phyloP scores from a whole-genome alignment of 2,113 vertebrate genomes.

The Pogona vitticeps region DNA sequence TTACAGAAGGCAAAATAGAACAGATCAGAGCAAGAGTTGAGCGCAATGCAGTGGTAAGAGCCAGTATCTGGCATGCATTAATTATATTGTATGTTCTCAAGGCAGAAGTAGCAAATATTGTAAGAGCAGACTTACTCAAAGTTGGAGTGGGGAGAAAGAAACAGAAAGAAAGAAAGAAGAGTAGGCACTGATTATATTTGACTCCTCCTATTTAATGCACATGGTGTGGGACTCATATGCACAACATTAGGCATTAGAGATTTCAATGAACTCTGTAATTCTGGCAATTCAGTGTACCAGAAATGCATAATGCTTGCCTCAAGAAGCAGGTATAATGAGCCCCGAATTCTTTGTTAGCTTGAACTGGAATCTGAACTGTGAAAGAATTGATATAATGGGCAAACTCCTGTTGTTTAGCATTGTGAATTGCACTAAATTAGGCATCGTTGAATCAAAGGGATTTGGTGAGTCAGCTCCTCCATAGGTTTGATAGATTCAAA shows the following conservation, averaged over 20 bases:
- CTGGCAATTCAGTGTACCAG: not conserved
- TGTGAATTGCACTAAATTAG: too few relatives aligned
- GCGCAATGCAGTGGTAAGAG: slow-evolving; percentile 94
- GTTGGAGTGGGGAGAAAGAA: not conserved
- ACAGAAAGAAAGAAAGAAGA: too few relatives aligned
- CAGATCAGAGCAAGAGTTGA: slow-evolving; percentile 90
- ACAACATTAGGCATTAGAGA: not conserved
- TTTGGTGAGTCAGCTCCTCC: too few relatives aligned
- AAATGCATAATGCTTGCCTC: not conserved
- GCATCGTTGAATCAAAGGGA: too few relatives aligned
- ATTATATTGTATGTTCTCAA: not conserved
- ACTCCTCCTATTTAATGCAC: not conserved
- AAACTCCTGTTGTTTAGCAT: too few relatives aligned
- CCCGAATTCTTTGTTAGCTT: not conserved
- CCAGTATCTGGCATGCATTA: not conserved
- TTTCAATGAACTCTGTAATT: not conserved
- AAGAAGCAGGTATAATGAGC: not conserved
- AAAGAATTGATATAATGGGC: not conserved
- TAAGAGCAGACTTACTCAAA: too few relatives aligned
- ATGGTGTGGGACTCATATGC: not conserved
- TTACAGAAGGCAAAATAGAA: slow-evolving; percentile 92
- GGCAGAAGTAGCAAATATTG: not conserved
- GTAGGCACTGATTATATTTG: not conserved
- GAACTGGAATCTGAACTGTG: not conserved
- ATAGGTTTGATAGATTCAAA: too few relatives aligned